Conservation (phyloP, 2,888 invertebrate species). For the Agrotis clavis region DNA sequence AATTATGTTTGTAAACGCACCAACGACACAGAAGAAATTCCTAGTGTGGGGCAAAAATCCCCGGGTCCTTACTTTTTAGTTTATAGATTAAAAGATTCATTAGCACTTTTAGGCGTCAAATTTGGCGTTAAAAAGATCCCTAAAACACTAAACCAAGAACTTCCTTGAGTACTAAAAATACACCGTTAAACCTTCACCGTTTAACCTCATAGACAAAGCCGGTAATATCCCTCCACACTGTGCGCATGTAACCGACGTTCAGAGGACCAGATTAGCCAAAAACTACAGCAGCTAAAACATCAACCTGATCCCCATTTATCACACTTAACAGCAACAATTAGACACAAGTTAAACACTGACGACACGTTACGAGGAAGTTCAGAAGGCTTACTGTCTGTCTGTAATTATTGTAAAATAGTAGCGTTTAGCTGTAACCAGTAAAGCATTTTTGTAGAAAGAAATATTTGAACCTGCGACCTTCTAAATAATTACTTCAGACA, state of each 20-base stretch:
- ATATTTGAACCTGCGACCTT: no score
- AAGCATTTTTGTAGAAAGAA: no score
- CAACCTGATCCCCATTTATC: conserved; percentile 49
- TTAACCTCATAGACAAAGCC: neutral
- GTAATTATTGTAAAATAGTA: neutral
- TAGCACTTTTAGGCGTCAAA: no score
- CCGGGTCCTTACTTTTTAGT: no score
- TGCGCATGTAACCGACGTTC: neutral
- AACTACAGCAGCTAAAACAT: conserved; percentile 50
- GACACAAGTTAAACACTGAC: conserved; percentile 36
- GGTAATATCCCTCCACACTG: neutral
- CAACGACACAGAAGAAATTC: no score
- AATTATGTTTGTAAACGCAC: no score
- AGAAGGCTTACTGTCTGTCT: conserved; percentile 10
- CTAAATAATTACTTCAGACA: no score
- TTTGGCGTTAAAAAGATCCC: no score
- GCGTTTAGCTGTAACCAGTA: no score
- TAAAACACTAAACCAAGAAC: no score
- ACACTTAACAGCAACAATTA: conserved; percentile 61
- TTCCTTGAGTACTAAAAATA: neutral
- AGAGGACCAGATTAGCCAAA: conserved; percentile 38
- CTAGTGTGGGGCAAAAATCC: no score
- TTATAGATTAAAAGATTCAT: no score
- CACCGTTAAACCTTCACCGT: neutral
- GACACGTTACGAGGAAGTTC: neutral